phyloP scores from a whole-genome alignment of 2,113 vertebrate species.

The Pristiophorus japonicus region DNA sequence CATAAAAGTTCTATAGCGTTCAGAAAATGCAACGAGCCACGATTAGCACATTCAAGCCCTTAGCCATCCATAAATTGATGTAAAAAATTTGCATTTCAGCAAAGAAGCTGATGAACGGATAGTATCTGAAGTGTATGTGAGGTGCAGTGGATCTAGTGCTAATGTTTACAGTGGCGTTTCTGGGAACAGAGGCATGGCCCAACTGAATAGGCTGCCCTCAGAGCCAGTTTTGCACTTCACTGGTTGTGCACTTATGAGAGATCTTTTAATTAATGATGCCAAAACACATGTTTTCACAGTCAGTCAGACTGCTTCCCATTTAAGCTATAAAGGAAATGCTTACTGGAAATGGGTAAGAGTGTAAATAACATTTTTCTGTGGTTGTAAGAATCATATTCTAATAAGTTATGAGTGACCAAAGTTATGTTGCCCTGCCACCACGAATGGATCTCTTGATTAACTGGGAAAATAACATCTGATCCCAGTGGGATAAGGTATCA shows the following conservation, averaged over 20 bases:
- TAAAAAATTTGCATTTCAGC: neutral
- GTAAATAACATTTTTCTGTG: conserved; percentile 6
- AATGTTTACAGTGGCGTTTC: neutral
- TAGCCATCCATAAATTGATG: neutral
- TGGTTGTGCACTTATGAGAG: neutral
- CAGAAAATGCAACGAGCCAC: neutral
- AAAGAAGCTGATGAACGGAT: neutral
- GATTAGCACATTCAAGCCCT: neutral
- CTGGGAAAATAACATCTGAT: neutral
- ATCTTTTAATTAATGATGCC: neutral
- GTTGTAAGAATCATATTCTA: neutral
- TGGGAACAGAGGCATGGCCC: neutral
- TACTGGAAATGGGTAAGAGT: conserved; percentile 7
- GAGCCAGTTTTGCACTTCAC: neutral
- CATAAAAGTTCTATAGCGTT: neutral
- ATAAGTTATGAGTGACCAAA: neutral
- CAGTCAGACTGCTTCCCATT: neutral
- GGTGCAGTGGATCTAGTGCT: neutral
- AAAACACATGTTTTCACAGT: conserved; percentile 20
- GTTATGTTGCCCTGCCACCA: neutral
- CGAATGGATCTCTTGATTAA: conserved; percentile 1
- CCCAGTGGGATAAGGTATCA: neutral
- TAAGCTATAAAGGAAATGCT: conserved; percentile 22
- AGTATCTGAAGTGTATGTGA: neutral
- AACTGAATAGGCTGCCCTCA: neutral